phyloP scores from a whole-genome alignment of 2,888 invertebrate genomes.

The Aethes cnicana region DNA sequence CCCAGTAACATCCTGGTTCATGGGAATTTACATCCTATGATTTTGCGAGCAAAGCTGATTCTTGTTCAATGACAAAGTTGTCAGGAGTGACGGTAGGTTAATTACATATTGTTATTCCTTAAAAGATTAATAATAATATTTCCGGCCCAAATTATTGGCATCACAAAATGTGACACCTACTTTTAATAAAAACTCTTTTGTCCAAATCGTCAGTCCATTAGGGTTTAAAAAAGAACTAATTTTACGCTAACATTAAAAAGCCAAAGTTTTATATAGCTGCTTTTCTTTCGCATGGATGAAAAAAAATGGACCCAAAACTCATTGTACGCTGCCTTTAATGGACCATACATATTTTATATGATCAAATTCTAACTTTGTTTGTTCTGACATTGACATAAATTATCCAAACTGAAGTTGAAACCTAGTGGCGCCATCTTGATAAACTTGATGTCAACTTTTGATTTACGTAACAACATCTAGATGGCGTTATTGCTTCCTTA shows the following conservation, averaged over 20 bases:
- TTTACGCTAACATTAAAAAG: conserved; percentile 47
- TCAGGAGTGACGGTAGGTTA: not conserved
- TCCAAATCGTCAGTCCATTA: conserved; percentile 46
- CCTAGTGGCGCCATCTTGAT: too few species aligned
- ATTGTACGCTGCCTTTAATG: too few species aligned
- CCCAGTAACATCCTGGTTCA: too few species aligned
- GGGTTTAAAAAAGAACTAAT: conserved; percentile 42
- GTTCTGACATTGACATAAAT: too few species aligned
- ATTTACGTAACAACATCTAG: too few species aligned
- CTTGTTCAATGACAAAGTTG: not conserved
- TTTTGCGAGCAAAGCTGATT: not conserved
- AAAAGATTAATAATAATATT: conserved; percentile 15
- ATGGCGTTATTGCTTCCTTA: too few species aligned
- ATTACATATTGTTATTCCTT: conserved; percentile 10
- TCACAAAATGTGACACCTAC: conserved; percentile 48
- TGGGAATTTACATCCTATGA: not conserved
- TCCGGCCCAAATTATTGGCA: conserved; percentile 41
- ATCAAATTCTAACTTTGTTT: too few species aligned
- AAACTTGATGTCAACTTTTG: too few species aligned
- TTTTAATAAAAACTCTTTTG: conserved; percentile 39
- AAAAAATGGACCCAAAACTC: too few species aligned
- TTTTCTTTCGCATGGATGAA: conserved; percentile 33
- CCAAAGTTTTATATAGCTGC: conserved; percentile 55
- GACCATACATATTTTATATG: too few species aligned
- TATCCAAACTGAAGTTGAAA: too few species aligned